Evolutionary conservation across 2,113 vertebrate genomes (phyloP), one percentile per base, ranked within the genome.

Genomic region (Monopterus albus): DNA sequence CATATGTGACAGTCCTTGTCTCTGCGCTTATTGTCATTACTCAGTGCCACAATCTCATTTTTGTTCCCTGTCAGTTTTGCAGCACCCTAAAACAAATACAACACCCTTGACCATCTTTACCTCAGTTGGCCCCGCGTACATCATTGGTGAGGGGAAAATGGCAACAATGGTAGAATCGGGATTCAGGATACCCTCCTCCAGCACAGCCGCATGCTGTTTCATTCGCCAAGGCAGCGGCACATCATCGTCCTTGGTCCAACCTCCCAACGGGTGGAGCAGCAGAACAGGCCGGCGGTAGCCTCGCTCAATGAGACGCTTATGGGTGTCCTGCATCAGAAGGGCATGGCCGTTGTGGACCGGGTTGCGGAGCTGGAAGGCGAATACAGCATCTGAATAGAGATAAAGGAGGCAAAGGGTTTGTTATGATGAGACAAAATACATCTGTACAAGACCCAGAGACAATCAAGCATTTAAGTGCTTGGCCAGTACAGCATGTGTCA

Each of bases 101-200:
- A 11, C 20, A 61, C 45, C 20, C 1, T 18, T 40, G 21, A 25
- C 8, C 2, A 25, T 12, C 23, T 17, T 87, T 92, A 99, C 98
- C 96, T 99, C 98, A 0, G 98, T 99, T 62, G 98, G 98, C 20
- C 98, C 98, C 1, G 97, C 98, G 55, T 99, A 99, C 97, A 99
- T 99, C 97, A 99, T 99, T 43, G 98, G 98, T 8, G 98, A 99
- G 9, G 98, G 97, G 70, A 99, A 99, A 91, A 99, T 97, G 49
- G 98, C 97, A 71, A 99, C 96, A 31, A 99, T 95, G 0, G 98
- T 99, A 0, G 95, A 93, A 49, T 95, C 94, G 28, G 96, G 95
- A 18, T 96, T 93, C 35, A 99, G 90, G 45, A 98, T 33, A 0
- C 95, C 95, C 73, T 98, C 97, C 60, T 98, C 97, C 84, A 99